Conservation (phyloP, 1,140 invertebrate genomes). For the Lepidurus packardi region DNA sequence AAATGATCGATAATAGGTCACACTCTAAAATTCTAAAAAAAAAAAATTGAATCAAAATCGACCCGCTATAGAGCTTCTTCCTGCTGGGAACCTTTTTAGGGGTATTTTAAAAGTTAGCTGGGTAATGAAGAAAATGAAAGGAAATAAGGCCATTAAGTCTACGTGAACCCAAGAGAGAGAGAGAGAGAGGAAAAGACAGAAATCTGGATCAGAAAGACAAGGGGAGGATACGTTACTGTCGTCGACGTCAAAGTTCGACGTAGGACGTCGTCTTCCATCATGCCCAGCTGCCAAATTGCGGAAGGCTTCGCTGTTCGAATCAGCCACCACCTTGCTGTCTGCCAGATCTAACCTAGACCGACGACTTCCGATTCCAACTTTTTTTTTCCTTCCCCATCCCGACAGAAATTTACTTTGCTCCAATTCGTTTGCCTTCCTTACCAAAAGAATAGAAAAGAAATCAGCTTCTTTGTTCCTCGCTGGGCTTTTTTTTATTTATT, state of each 20-base stretch:
- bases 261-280: slow-evolving; percentile 12
- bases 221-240: slow-evolving; percentile 4
- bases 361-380: slow-evolving; percentile 27
- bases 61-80: too few species aligned
- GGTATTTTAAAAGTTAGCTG: too few species aligned
- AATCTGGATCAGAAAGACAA: background rate
- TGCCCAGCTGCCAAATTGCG: slow-evolving; percentile 16
- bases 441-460: background rate
- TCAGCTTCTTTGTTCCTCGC: background rate
- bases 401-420: background rate
- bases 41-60: too few species aligned
- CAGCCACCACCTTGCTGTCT: slow-evolving; percentile 20
- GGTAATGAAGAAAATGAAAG: too few species aligned
- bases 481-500: background rate
- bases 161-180: too few species aligned
- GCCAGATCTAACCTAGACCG: slow-evolving; percentile 14
- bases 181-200: background rate
- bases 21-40: too few species aligned
- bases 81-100: too few species aligned
- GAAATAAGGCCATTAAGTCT: too few species aligned
- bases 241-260: background rate
- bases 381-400: background rate
- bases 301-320: slow-evolving; percentile 25
- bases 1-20: background rate
- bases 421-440: background rate